Evolutionary conservation across 2,797 vertebrate genomes (phyloP).

Genomic region (Discoglossus pictus): DNA sequence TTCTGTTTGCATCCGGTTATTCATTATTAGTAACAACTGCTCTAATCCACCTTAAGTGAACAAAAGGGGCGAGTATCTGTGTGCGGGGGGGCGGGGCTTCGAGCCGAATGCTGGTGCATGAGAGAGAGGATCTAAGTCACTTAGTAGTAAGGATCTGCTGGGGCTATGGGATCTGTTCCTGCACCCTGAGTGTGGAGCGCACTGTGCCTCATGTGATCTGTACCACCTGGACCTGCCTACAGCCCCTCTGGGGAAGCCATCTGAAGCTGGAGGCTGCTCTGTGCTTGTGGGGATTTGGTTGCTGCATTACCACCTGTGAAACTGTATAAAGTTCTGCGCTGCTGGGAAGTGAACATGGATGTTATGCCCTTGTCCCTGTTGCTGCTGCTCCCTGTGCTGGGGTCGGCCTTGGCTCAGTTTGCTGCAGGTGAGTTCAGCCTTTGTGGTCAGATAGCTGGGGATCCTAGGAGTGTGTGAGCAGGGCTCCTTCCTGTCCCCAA

Average conservation of each 20-base stretch:
- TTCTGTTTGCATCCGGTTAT: no score
- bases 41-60: no score
- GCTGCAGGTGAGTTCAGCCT: conserved; percentile 37
- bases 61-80: no score
- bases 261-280: neutral
- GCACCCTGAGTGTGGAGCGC: conserved; percentile 1
- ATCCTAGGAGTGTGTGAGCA: neutral
- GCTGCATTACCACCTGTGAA: neutral
- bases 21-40: no score
- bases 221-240: no score
- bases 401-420: conserved; percentile 17
- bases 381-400: neutral
- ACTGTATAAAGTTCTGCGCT: conserved; percentile 7
- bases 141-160: no score
- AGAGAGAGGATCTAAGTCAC: no score
- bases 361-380: neutral
- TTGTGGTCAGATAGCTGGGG: no score
- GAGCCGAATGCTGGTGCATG: no score
- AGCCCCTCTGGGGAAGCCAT: neutral
- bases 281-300: conserved; percentile 1
- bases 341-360: neutral
- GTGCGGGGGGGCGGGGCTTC: no score
- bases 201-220: conserved; percentile 8
- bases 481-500: neutral
- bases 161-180: no score